A percentile compares a stretch with the other conserved stretches of the same genome.
These are phyloP conservation scores for Protonemura montana DNA, from an alignment of 2,888 invertebrate genomes.

Conservation along the genomic window DNA sequence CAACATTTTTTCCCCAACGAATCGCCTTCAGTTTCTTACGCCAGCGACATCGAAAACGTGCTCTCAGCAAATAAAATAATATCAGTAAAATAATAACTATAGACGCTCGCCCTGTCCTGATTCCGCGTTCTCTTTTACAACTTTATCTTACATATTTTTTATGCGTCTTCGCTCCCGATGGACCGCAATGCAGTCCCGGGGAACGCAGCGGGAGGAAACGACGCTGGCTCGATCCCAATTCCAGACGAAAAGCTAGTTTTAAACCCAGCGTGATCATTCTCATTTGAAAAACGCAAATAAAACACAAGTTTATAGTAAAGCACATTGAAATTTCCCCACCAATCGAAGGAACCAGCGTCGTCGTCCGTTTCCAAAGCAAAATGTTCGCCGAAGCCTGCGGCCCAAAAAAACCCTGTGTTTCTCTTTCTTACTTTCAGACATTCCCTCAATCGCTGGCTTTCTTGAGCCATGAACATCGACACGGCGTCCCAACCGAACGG, in stretches of 20 bases:
- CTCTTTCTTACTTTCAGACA: neutral
- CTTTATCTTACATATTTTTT: neutral
- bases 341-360: too few species aligned
- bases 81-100: neutral
- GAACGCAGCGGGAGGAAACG: neutral
- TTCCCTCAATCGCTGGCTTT: neutral
- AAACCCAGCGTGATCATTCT: too few species aligned
- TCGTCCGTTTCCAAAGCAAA: too few species aligned
- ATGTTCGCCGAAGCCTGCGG: neutral
- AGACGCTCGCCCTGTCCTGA: neutral
- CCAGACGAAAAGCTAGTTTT: too few species aligned
- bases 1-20: neutral
- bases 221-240: too few species aligned
- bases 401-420: conserved; percentile 3
- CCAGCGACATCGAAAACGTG: neutral
- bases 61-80: neutral
- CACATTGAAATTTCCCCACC: too few species aligned
- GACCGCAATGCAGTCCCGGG: neutral
- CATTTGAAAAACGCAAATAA: too few species aligned
- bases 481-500: neutral
- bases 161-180: neutral
- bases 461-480: too few species aligned
- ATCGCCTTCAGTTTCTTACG: neutral
- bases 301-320: too few species aligned
- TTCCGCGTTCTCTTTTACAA: neutral